Percentiles rank a stretch among this genome's conserved stretches.
Conservation (phyloP, 2,113 vertebrate species). For the Asarcornis scutulata region DNA sequence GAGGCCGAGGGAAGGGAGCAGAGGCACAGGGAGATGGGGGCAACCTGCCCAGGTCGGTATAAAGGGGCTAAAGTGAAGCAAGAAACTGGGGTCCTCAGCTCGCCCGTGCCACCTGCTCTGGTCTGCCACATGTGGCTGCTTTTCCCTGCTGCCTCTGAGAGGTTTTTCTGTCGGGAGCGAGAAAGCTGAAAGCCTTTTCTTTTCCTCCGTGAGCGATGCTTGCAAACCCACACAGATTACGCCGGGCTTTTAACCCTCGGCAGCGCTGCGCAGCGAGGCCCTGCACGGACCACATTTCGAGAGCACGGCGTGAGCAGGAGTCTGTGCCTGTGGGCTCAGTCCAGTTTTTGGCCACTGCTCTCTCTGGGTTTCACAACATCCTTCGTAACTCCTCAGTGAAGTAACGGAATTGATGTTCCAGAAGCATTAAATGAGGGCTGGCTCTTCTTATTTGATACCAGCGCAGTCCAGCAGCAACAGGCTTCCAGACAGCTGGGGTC, state of each 20-base stretch:
- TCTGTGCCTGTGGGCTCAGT: not conserved
- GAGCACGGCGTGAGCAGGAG: not conserved
- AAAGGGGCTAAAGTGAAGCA: rapidly evolving
- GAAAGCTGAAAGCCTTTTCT: not conserved
- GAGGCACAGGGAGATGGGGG: not conserved
- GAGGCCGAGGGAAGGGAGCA: not conserved
- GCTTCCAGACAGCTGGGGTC: not conserved
- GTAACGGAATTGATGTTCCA: slow-evolving; percentile 55
- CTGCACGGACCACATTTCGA: rapidly evolving
- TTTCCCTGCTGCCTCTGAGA: not conserved
- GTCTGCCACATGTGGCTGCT: not conserved
- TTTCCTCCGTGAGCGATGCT: too few species aligned
- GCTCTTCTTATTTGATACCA: not conserved
- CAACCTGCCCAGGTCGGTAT: not conserved
- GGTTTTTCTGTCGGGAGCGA: not conserved
- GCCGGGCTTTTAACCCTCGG: not conserved
- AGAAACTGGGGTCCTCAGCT: not conserved
- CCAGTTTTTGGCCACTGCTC: not conserved
- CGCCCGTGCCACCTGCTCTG: rapidly evolving
- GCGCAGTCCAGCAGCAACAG: not conserved
- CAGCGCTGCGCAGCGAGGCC: not conserved
- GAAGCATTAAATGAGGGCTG: slow-evolving; percentile 35
- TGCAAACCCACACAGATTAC: not conserved
- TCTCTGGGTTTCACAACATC: not conserved
- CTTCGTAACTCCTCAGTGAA: not conserved